Conservation (phyloP, 2,797 vertebrate species). For the Amblyraja radiata region DNA sequence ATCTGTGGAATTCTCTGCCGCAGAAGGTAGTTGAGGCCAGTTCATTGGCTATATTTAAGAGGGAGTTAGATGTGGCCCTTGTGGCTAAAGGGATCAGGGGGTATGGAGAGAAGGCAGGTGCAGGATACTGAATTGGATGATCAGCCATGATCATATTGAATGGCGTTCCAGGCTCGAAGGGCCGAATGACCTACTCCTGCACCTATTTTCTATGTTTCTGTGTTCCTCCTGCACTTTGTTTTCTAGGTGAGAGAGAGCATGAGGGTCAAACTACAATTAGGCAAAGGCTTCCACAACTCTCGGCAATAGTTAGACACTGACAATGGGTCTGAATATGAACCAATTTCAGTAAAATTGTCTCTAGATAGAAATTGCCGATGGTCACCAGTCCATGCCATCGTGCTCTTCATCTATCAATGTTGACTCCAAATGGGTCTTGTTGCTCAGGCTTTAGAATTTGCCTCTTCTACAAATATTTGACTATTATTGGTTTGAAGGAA, state of each 20-base stretch:
- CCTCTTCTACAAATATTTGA: not conserved
- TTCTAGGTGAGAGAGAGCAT: not conserved
- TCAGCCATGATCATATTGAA: too few species aligned
- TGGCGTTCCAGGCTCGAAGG: too few species aligned
- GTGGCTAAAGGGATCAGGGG: too few species aligned
- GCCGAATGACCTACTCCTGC: too few species aligned
- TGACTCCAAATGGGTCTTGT: not conserved
- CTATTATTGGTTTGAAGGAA: not conserved
- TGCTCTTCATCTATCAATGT: not conserved
- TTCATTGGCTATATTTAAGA: too few species aligned
- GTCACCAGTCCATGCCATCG: not conserved
- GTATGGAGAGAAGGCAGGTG: too few species aligned
- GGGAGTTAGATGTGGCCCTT: too few species aligned
- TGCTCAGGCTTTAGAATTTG: not conserved
- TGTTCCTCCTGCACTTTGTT: too few species aligned
- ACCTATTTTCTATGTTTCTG: too few species aligned
- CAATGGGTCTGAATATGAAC: not conserved
- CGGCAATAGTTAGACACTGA: not conserved
- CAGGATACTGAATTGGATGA: too few species aligned
- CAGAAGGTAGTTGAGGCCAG: too few species aligned
- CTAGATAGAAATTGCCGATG: not conserved
- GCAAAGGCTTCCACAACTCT: not conserved
- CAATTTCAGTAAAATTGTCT: not conserved
- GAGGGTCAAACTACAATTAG: not conserved
- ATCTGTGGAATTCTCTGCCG: too few species aligned